Conservation (phyloP, 2,113 vertebrate genomes). For the Sinosuthora webbiana region DNA sequence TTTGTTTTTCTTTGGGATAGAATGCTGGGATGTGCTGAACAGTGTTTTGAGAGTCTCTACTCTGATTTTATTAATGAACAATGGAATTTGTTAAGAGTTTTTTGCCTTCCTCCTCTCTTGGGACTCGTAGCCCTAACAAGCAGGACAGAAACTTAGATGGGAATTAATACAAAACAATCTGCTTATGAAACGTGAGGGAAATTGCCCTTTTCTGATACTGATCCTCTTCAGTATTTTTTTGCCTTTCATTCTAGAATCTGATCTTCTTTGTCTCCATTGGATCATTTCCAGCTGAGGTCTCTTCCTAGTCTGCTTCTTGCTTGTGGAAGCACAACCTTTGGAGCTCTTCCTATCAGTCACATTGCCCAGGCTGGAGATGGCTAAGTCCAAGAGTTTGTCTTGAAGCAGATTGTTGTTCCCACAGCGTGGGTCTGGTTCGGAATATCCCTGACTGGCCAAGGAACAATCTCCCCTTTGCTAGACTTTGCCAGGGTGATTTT, state of each 20-base stretch:
- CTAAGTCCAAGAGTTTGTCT: neutral
- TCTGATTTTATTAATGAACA: neutral
- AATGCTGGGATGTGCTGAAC: neutral
- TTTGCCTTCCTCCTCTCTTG: neutral
- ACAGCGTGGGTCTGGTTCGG: neutral
- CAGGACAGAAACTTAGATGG: neutral
- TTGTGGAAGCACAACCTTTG: neutral
- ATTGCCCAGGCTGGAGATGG: neutral
- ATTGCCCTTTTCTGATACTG: neutral
- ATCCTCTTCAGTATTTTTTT: neutral
- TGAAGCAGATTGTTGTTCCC: neutral
- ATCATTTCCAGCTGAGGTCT: neutral
- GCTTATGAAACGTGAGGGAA: neutral
- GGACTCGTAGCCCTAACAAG: neutral
- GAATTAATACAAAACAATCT: neutral
- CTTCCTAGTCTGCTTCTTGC: neutral
- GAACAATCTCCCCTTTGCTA: neutral
- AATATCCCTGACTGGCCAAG: neutral
- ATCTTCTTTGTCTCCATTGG: neutral
- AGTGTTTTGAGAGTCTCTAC: neutral
- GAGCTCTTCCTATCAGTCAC: neutral
- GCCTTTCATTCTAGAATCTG: neutral
- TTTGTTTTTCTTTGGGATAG: neutral
- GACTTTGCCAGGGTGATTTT: neutral
- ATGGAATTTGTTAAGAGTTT: neutral